Base-by-base conservation (phyloP, 2,888 invertebrate species). In the Stenotaenia linearis region DNA sequence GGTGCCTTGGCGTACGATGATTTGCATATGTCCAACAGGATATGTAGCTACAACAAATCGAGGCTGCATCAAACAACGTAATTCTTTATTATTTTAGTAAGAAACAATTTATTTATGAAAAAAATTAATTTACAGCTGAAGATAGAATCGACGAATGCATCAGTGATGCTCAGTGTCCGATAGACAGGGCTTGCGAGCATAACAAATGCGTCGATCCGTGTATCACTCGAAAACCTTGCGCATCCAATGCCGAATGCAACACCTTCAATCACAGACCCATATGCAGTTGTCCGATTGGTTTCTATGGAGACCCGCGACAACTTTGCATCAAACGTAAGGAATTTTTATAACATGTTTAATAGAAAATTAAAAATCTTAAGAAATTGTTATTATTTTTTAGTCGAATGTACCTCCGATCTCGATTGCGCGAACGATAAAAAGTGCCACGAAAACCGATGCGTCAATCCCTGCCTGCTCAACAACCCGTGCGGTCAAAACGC, bases 401-500 rank as follows among this genome's bases (percentile, higher is more conserved):
- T 82, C 21, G 81, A 81, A 40, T 81, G 83, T 77, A 77, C 81
- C 9, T 77, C 79, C 35, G 82, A 83, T 77, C 35, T 78, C 15
- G 82, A 82, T 18, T 82, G 82, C 77, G 81, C 83, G 9, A 61
- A 79, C 40, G 82, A 81, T 79, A 82, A 83, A 61, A 81, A 80
- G 5, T 83, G 83, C 79, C 74, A 80, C 56, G 79, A 81, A 10
- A 81, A 82, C 12, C 80, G 82, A 40, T 83, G 83, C 78, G 77
- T 81, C 25, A 83, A 83, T 81, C 82, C 91, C 83, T 95, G 95
- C 84, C 28, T 80, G n/a, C 87, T 92, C 25, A 90, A 91, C 80
- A 93, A 93, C 86, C 93, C 95, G 0, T 96, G 96, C 84, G 96
- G 96, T 9, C 89, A 91, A 25, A 94, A 94, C 85, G 91, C 95